These are phyloP conservation scores for Xiphophorus couchianus DNA, from an alignment of 2,113 vertebrate species.

Conservation along the genomic window DNA sequence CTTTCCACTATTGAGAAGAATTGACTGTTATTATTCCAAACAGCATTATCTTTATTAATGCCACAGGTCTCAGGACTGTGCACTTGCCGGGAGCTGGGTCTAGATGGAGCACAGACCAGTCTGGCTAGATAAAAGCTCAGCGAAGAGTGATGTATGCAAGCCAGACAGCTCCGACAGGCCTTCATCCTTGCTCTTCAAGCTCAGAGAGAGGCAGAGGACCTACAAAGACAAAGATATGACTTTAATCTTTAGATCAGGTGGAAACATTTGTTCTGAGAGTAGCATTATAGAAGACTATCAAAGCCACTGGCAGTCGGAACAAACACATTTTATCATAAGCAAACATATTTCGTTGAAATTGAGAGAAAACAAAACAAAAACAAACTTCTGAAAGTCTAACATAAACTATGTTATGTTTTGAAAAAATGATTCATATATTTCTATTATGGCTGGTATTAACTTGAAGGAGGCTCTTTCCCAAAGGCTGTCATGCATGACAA, in stretches of 20 bases:
- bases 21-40: slow-evolving; percentile 82
- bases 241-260: slow-evolving; percentile 73
- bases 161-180: slow-evolving; percentile 52
- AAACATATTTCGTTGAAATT: slow-evolving; percentile 15
- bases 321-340: slow-evolving; percentile 44
- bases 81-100: slow-evolving; percentile 62
- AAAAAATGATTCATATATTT: slow-evolving; percentile 9
- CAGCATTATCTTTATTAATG: slow-evolving; percentile 79
- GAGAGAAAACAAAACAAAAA: slow-evolving; percentile 3
- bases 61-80: slow-evolving; percentile 69
- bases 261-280: slow-evolving; percentile 51
- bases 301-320: slow-evolving; percentile 49
- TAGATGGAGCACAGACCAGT: slow-evolving; percentile 63
- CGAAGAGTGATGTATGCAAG: slow-evolving; percentile 55
- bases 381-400: background rate
- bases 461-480: slow-evolving; percentile 46
- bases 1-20: slow-evolving; percentile 64
- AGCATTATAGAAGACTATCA: slow-evolving; percentile 43
- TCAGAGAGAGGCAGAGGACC: slow-evolving; percentile 52
- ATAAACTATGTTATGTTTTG: slow-evolving; percentile 14
- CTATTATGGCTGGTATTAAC: slow-evolving; percentile 7
- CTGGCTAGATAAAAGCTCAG: slow-evolving; percentile 82
- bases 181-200: slow-evolving; percentile 69
- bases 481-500: slow-evolving; percentile 59
- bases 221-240: slow-evolving; percentile 67